Conservation (phyloP, 2,113 vertebrate species). For the Urocitellus parryii region DNA sequence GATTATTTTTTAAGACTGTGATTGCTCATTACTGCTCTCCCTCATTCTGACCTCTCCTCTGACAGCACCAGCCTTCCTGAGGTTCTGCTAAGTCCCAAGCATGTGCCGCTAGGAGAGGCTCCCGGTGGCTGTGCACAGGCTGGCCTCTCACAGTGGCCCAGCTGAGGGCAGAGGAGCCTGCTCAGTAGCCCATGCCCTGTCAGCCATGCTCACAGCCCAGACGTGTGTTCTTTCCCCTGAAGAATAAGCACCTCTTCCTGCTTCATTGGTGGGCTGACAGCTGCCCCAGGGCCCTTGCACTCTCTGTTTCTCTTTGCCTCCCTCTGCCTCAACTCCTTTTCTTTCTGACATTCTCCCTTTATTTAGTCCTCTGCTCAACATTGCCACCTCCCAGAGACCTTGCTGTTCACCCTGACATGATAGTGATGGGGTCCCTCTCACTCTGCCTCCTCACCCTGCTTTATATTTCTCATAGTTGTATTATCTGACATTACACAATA, state of each 20-base stretch:
- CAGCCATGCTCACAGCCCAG: rapidly evolving
- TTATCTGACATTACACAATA: background rate
- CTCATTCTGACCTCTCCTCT: background rate
- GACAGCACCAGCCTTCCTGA: background rate
- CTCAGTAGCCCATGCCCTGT: background rate
- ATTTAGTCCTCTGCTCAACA: background rate
- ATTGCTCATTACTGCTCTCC: background rate
- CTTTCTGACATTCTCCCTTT: background rate
- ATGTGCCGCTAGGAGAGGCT: background rate
- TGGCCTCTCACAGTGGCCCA: background rate
- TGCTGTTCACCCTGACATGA: background rate
- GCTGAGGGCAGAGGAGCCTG: background rate
- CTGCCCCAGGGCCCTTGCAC: background rate
- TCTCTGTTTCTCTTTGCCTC: background rate
- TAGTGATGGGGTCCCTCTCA: background rate
- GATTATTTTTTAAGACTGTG: background rate
- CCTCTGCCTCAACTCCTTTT: background rate
- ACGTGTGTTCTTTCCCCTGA: background rate
- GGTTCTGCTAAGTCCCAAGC: background rate
- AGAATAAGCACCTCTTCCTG: background rate
- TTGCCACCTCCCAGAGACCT: background rate
- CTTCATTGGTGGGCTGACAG: background rate
- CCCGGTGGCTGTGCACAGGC: background rate
- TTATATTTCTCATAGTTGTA: background rate
- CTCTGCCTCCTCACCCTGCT: background rate